Evolutionary conservation across 2,797 vertebrate species (phyloP).

Genomic region (Pangasius larnaudii): DNA sequence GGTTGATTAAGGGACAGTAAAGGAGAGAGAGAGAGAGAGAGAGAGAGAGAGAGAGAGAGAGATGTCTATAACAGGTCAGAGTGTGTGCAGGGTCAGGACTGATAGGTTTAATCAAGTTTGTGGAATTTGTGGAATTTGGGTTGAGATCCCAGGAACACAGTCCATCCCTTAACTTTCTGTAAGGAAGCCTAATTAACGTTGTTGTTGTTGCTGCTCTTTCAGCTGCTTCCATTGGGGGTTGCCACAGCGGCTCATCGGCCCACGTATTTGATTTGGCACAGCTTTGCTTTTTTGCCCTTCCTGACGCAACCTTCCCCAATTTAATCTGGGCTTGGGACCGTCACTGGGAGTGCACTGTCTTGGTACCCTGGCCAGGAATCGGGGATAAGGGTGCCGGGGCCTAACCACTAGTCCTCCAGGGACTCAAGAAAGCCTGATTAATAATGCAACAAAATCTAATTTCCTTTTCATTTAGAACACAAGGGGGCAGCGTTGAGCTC

Average conservation of each 20-base stretch:
- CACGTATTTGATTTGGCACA: too few species aligned
- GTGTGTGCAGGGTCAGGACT: conserved; percentile 32
- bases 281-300: too few species aligned
- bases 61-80: conserved; percentile 10
- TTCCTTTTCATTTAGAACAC: conserved; percentile 16
- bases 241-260: too few species aligned
- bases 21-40: background rate
- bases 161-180: background rate
- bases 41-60: background rate
- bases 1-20: background rate
- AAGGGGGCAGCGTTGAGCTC: conserved; percentile 14
- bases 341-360: too few species aligned
- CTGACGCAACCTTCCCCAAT: too few species aligned
- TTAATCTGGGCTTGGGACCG: too few species aligned
- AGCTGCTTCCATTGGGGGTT: too few species aligned
- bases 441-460: background rate
- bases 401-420: too few species aligned
- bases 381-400: too few species aligned
- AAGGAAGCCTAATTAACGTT: background rate
- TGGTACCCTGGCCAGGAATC: too few species aligned
- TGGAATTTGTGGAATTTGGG: background rate
- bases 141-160: background rate
- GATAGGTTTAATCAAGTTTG: conserved; percentile 46
- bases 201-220: too few species aligned
- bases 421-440: background rate